Percentiles rank a stretch among this genome's conserved stretches.
phyloP scores from a whole-genome alignment of 2,797 vertebrate species.

The Saxicola maurus region DNA sequence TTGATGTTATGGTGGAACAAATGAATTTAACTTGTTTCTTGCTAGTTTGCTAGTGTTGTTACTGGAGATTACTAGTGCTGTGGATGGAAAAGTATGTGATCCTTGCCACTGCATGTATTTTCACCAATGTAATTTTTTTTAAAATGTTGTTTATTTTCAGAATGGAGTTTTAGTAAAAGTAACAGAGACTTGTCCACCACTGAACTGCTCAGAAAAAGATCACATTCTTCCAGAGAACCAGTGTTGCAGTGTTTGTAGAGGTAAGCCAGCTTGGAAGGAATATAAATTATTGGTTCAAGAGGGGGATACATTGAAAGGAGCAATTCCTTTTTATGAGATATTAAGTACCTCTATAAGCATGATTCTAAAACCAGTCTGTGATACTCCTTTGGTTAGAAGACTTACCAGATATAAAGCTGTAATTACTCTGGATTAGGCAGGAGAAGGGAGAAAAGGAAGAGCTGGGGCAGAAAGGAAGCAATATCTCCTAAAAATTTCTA shows the following conservation, averaged over 20 bases:
- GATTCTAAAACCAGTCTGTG: background rate
- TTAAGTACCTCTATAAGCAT: background rate
- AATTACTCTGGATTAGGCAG: background rate
- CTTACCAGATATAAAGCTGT: background rate
- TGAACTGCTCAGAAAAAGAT: constrained; percentile 87
- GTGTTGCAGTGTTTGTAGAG: constrained; percentile 92
- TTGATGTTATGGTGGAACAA: background rate
- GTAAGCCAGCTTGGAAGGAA: constrained; percentile 66
- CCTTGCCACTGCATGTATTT: background rate
- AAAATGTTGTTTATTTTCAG: constrained; percentile 72
- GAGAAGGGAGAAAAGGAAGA: background rate
- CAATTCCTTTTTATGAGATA: background rate
- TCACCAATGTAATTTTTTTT: background rate
- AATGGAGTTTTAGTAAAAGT: constrained; percentile 87
- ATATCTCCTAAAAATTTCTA: background rate
- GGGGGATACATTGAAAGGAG: background rate
- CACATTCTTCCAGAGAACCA: constrained; percentile 88
- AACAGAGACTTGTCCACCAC: constrained; percentile 81
- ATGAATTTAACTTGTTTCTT: background rate
- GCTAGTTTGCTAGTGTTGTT: background rate
- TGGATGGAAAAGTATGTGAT: background rate
- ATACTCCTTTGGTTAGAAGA: background rate
- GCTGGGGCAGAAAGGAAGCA: background rate
- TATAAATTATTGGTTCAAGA: rapidly evolving
- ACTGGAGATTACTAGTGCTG: background rate